phyloP scores from a whole-genome alignment of 1,140 invertebrate genomes.

The Musca domestica region DNA sequence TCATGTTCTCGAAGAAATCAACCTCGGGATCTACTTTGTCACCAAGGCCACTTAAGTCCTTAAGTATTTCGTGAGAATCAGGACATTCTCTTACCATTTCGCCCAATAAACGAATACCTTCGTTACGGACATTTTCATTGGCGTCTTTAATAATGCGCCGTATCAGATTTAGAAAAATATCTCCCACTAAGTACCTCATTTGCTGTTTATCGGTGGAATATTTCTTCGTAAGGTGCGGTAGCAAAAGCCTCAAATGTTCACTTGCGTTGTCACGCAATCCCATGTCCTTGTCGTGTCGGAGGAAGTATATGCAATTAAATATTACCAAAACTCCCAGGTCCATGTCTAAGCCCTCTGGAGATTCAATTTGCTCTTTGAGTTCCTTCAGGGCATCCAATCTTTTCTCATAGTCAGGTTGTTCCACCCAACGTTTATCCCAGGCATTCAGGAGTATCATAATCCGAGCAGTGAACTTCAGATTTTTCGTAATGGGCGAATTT shows the following conservation, averaged over 20 bases:
- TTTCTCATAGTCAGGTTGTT: slow-evolving; percentile 87
- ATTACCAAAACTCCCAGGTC: slow-evolving; percentile 72
- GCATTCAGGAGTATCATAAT: slow-evolving; percentile 76
- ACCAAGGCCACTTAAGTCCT: slow-evolving; percentile 70
- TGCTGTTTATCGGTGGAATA: slow-evolving; percentile 54
- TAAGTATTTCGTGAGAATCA: slow-evolving; percentile 66
- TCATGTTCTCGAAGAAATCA: slow-evolving; percentile 93
- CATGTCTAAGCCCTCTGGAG: slow-evolving; percentile 55
- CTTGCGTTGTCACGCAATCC: slow-evolving; percentile 77
- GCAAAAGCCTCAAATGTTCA: slow-evolving; percentile 68
- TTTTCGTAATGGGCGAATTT: slow-evolving; percentile 1
- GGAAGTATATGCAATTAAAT: slow-evolving; percentile 78
- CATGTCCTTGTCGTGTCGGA: slow-evolving; percentile 76
- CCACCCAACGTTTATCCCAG: slow-evolving; percentile 79
- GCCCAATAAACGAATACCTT: slow-evolving; percentile 75
- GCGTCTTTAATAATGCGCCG: slow-evolving; percentile 67
- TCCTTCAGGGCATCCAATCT: slow-evolving; percentile 72
- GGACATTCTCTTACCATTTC: slow-evolving; percentile 71
- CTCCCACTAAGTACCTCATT: slow-evolving; percentile 68
- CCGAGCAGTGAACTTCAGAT: slow-evolving; percentile 54
- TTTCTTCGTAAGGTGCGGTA: slow-evolving; percentile 59
- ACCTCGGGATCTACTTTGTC: slow-evolving; percentile 78
- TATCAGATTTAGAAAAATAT: slow-evolving; percentile 68
- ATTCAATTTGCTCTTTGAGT: slow-evolving; percentile 58
- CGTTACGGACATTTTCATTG: slow-evolving; percentile 67